Evolutionary conservation across 2,797 vertebrate genomes (phyloP).

Genomic region (Huso huso): DNA sequence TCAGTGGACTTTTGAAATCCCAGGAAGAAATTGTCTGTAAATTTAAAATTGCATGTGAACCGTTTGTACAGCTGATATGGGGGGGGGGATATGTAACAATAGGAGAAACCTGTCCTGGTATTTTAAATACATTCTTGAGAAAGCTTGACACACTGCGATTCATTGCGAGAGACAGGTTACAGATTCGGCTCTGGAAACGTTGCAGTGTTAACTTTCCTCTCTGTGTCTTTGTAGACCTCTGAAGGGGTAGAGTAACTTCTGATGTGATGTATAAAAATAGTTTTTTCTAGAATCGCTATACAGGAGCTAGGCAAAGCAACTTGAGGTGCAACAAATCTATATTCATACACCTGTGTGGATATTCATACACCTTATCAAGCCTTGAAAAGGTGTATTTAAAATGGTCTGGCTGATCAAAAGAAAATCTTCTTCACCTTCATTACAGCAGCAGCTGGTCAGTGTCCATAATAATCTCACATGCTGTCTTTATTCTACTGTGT

Average conservation of each 20-base stretch:
- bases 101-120: not conserved
- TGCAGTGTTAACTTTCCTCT: too few species aligned
- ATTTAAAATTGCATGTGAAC: constrained; percentile 21
- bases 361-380: not conserved
- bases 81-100: not conserved
- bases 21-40: constrained; percentile 13
- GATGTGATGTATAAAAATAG: too few species aligned
- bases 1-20: constrained; percentile 9
- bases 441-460: constrained; percentile 1
- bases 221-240: too few species aligned
- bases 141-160: not conserved
- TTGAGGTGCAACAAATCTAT: too few species aligned
- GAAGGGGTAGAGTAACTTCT: too few species aligned
- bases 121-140: constrained; percentile 2
- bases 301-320: too few species aligned
- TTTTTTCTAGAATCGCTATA: too few species aligned
- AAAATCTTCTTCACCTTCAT: not conserved
- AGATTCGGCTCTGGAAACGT: too few species aligned
- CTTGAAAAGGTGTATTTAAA: not conserved
- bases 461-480: not conserved
- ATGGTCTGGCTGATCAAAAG: not conserved
- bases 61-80: not conserved
- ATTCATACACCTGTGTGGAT: too few species aligned
- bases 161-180: too few species aligned
- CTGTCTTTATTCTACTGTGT: not conserved